Base-by-base conservation (phyloP, 2,888 invertebrate species). In the Physocephala rufipes region DNA sequence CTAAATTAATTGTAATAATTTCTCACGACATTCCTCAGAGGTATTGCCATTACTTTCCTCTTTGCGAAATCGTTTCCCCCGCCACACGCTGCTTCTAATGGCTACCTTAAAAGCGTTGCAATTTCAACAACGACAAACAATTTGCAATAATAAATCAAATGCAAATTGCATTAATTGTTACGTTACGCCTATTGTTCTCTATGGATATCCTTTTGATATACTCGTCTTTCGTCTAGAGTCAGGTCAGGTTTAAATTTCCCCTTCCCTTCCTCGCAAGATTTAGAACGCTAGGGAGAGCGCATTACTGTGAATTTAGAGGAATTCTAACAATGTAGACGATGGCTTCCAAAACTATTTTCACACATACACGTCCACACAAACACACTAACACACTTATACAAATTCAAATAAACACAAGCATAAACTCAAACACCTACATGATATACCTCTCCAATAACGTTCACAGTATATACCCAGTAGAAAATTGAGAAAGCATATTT, bases 311-410 rank as follows among this genome's bases (percentile, higher is more conserved):
- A 45, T 80, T 74, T 76, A 77, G 77, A 83, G 81, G 84, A 82
- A 83, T 83, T 82, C 72, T 76, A 84, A 80, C 80, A 78, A 83
- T 82, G 82, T 77, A 83, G 82, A 83, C 82, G 77, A n/a, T n/a
- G n/a, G 79, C 79, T 82, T 82, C 76, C 74, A 76, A 78, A 82
- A 79, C 76, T 72, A 74, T 73, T 73, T 77, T 68, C 71, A 71
- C 67, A 71, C 75, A 76, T 74, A 75, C 74, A 71, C 74, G 47
- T 59, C 59, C 13, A 43, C 24, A 62, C n/a, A 13, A 65, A 67
- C 67, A 67, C 68, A 71, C 49, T 16, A n/a, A 47, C 49, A 63
- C 21, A 19, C 24, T 47, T n/a, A 61, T 15, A 21, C 13, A 63
- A 12, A 15, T 55, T 55, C 1, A 16, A 7, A 55, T 55, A 26